Conservation (phyloP, 1,140 invertebrate genomes). For the Gryllus bimaculatus region DNA sequence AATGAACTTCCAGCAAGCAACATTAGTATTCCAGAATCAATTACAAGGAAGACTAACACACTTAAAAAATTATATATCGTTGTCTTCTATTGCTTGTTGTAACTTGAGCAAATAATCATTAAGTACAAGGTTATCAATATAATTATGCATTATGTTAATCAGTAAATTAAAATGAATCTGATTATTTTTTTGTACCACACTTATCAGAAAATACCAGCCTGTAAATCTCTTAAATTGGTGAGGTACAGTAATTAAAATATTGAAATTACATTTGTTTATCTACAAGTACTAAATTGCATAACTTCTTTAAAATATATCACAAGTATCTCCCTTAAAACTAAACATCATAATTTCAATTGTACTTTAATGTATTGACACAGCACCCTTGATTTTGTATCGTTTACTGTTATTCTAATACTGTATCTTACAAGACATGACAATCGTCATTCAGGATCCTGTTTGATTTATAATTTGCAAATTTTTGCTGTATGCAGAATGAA, state of each 20-base stretch:
- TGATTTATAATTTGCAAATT: too few relatives aligned
- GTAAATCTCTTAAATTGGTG: neutral
- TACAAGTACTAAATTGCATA: neutral
- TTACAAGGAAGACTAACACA: neutral
- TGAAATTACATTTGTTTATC: neutral
- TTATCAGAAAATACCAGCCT: too few relatives aligned
- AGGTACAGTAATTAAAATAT: neutral
- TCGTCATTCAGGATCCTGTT: too few relatives aligned
- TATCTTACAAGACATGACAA: too few relatives aligned
- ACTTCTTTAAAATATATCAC: neutral
- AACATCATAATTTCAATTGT: neutral
- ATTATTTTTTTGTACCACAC: too few relatives aligned
- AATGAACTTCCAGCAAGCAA: too few relatives aligned
- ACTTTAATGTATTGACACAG: neutral
- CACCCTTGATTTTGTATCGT: neutral
- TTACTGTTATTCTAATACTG: neutral
- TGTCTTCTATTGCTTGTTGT: neutral
- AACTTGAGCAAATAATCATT: neutral
- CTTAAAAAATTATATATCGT: neutral
- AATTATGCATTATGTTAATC: too few relatives aligned
- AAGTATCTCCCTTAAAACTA: neutral
- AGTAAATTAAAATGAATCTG: too few relatives aligned
- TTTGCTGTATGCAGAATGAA: too few relatives aligned
- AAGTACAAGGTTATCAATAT: neutral
- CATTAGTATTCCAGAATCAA: too few relatives aligned